Conservation (phyloP, 2,888 invertebrate genomes). For the Neria commutata region DNA sequence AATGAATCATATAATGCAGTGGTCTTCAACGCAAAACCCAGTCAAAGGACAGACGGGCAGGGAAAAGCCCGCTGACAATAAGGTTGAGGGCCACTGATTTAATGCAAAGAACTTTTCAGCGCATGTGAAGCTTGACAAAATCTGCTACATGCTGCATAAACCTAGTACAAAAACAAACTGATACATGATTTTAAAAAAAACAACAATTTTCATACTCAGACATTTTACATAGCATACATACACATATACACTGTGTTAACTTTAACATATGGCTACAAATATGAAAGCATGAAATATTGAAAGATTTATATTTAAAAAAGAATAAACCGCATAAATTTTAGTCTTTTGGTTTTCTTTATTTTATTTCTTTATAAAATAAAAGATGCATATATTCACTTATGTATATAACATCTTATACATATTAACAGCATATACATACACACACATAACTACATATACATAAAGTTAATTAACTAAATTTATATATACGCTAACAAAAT, state of each 20-base stretch:
- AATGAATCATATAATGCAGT: background rate
- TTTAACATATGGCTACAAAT: constrained; percentile 24
- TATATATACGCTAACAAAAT: constrained; percentile 43
- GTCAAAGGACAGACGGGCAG: no score
- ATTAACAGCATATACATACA: constrained; percentile 30
- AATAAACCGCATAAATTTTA: no score
- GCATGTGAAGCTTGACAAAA: constrained; percentile 3
- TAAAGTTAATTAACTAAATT: constrained; percentile 26
- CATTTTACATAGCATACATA: no score
- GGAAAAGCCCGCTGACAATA: no score
- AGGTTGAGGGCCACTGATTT: no score
- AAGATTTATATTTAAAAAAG: constrained; percentile 16
- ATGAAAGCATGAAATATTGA: background rate
- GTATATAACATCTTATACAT: constrained; percentile 26
- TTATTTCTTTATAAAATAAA: no score
- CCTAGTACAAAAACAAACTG: constrained; percentile 27
- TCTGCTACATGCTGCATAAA: constrained; percentile 1
- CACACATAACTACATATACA: constrained; percentile 38
- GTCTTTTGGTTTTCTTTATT: no score
- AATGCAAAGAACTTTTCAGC: constrained; percentile 19
- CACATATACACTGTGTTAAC: no score
- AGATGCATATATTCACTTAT: constrained; percentile 20
- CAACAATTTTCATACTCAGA: no score
- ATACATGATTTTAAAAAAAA: background rate
- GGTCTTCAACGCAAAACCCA: no score